Evolutionary conservation across 2,113 vertebrate species (phyloP).

Genomic region (Dromiciops gliroides): DNA sequence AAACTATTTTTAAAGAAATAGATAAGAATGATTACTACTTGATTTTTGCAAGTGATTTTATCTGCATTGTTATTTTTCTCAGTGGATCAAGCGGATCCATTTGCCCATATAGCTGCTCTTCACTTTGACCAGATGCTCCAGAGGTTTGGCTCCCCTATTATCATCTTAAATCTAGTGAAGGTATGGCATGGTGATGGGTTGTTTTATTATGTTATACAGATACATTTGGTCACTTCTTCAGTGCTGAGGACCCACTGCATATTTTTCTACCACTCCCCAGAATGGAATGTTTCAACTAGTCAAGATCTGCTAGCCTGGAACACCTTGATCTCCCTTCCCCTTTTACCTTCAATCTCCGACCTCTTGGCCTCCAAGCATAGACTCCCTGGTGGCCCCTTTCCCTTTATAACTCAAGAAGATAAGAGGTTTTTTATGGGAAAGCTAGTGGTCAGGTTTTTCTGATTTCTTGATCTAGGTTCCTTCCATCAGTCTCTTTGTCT

Average conservation of each 20-base stretch:
- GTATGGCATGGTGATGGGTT: conserved; percentile 78
- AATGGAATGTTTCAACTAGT: not conserved
- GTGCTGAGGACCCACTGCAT: not conserved
- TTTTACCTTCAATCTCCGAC: not conserved
- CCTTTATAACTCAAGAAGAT: not conserved
- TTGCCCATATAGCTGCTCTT: conserved; percentile 93
- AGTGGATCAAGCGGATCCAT: conserved; percentile 99
- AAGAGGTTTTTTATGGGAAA: not conserved
- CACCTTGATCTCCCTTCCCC: not conserved
- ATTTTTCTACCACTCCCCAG: not conserved
- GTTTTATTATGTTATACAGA: not conserved
- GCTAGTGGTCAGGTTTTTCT: not conserved
- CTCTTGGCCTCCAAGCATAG: not conserved
- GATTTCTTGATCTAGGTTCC: not conserved
- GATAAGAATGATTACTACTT: not conserved
- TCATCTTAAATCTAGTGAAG: conserved; percentile 99
- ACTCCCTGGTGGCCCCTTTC: not conserved
- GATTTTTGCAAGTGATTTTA: not conserved
- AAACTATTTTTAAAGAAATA: not conserved
- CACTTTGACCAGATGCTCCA: conserved; percentile 99
- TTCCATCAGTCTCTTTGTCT: not conserved
- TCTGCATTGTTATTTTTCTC: conserved; percentile 50
- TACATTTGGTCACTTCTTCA: not conserved
- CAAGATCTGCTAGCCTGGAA: fast-evolving
- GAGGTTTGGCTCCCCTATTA: conserved; percentile 97